Base-by-base conservation (phyloP, 2,113 vertebrate genomes). In the Donacobius atricapilla region DNA sequence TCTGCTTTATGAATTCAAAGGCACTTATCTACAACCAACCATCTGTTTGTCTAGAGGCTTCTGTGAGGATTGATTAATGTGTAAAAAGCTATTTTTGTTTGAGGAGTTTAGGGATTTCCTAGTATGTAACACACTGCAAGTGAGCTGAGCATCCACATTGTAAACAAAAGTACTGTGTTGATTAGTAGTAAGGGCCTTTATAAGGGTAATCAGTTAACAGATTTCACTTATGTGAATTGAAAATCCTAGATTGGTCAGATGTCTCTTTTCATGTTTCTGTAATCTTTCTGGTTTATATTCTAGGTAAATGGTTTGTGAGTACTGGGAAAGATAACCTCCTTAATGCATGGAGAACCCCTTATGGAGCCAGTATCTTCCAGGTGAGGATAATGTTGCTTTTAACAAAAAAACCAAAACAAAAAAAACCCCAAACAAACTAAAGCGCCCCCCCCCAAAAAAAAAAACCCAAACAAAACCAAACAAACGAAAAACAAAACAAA, bases 321-420 rank as follows among this genome's bases (percentile, higher is more conserved):
- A 98, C 98, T 97, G 98, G 98, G 82, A 99, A 99, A 98, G 99
- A 99, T 97, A 99, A 99, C 97, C 99, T 99, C 96, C 98, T 99
- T 94, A 99, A 99, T 94, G 99, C 99, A 23, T 99, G 99, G 99
- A 98, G 99, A 97, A 99, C 99, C 96, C 99, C 99, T 45, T 99
- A 99, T 6, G 99, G 99, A 98, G 99, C 99, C 97, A 99, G 99
- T 97, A 99, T 99, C 98, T 99, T 99, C 98, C 99, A 99, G 99
- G 99, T 99, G 97, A 83, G 95, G 35, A 63, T 66, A n/a, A 73
- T 65, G 12, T 9, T 88, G 23, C 3, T 90, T 88, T 70, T 75
- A 61, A 81, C 71, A 3, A 39, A 72, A 53, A 56, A 65, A 72
- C 53, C 53, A 28, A 18, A 2, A n/a, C 6, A 27, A 31, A 75